Conservation (phyloP, 2,888 invertebrate species). For the Cyaniris semiargus region DNA sequence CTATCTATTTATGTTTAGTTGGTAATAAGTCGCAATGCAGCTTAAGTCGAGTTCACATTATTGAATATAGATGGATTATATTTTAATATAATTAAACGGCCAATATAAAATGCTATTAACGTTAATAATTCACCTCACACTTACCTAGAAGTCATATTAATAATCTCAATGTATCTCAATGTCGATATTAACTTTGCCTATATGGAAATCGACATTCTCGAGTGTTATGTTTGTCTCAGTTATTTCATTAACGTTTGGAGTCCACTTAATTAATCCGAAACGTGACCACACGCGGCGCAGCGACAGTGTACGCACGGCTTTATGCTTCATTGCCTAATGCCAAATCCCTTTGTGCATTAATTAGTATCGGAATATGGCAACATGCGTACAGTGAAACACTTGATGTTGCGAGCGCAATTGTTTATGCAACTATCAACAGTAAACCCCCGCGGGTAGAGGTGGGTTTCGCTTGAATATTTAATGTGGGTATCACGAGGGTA, state of each 20-base stretch:
- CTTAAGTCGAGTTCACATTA: too few relatives aligned
- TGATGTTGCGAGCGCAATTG: constrained; percentile 20
- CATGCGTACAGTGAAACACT: constrained; percentile 27
- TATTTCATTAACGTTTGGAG: constrained; percentile 20
- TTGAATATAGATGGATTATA: too few relatives aligned
- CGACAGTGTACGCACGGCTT: constrained; percentile 33
- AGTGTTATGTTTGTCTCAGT: constrained; percentile 7
- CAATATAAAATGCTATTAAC: too few relatives aligned
- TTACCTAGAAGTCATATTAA: too few relatives aligned
- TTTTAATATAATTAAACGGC: too few relatives aligned
- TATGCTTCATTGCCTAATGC: constrained; percentile 44
- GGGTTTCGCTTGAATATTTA: constrained; percentile 23
- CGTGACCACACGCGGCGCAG: constrained; percentile 3
- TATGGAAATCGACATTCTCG: neutral
- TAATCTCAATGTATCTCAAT: too few relatives aligned
- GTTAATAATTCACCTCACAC: too few relatives aligned
- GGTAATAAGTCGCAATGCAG: too few relatives aligned
- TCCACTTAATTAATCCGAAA: constrained; percentile 29
- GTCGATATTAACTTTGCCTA: too few relatives aligned
- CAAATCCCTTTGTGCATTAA: constrained; percentile 49
- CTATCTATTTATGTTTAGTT: too few relatives aligned
- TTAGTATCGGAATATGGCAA: constrained; percentile 41
- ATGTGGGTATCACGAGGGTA: constrained; percentile 12
- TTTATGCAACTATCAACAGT: constrained; percentile 32
- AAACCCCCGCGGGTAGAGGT: constrained; percentile 12